Percentiles rank a stretch among this genome's conserved stretches.
These are phyloP conservation scores for Microlaimidae sp. DNA, from an alignment of 2,888 invertebrate species.

Conservation along the genomic window DNA sequence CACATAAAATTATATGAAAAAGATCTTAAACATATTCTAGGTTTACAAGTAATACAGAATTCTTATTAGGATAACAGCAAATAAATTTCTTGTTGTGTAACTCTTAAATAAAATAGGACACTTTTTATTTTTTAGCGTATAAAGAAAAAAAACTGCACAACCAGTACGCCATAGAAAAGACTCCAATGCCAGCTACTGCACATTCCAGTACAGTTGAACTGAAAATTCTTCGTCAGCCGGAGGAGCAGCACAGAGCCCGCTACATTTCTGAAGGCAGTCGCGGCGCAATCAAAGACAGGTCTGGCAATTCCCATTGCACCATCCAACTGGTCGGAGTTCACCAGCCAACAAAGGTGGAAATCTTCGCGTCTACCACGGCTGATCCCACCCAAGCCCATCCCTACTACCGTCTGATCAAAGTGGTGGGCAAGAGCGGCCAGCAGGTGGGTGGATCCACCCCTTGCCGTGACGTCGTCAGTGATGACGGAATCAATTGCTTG, in stretches of 20 bases:
- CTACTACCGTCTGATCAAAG: constrained; percentile 91
- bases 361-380: constrained; percentile 77
- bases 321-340: constrained; percentile 61
- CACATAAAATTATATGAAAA: too few relatives aligned
- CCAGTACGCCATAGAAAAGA: too few relatives aligned
- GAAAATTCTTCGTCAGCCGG: constrained; percentile 37
- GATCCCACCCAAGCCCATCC: constrained; percentile 81
- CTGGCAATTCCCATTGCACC: constrained; percentile 35
- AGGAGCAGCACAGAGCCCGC: constrained; percentile 40
- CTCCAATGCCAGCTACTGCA: too few relatives aligned
- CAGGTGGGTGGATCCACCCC: constrained; percentile 35
- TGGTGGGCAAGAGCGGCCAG: constrained; percentile 63
- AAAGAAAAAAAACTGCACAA: too few relatives aligned
- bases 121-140: too few relatives aligned
- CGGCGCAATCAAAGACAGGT: constrained; percentile 39
- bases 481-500: constrained; percentile 21
- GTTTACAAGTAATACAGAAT: too few relatives aligned
- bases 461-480: constrained; percentile 37
- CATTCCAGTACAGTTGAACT: too few relatives aligned
- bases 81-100: too few relatives aligned
- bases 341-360: constrained; percentile 67
- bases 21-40: too few relatives aligned
- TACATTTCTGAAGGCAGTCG: constrained; percentile 41
- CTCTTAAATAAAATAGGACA: too few relatives aligned
- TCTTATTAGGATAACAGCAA: too few relatives aligned